Conservation (phyloP, 2,113 vertebrate species). For the Neolamprologus hecqui region DNA sequence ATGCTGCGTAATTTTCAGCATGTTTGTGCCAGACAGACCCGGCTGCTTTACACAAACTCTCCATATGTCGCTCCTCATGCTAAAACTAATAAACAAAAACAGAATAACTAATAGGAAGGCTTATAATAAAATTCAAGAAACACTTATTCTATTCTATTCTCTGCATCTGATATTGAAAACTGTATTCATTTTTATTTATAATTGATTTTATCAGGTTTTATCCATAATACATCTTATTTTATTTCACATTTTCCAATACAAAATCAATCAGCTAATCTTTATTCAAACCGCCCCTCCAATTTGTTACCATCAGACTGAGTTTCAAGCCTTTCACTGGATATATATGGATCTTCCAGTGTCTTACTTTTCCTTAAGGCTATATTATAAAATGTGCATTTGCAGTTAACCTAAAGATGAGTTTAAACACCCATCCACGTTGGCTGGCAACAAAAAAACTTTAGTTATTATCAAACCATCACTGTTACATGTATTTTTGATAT, state of each 20-base stretch:
- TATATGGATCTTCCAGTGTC: neutral
- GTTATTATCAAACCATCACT: neutral
- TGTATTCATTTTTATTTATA: neutral
- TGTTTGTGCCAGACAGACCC: neutral
- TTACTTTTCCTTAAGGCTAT: neutral
- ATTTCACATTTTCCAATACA: neutral
- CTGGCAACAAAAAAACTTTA: neutral
- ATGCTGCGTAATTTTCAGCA: constrained; percentile 27
- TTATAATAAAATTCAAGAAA: neutral
- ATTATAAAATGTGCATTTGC: neutral
- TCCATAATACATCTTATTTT: neutral
- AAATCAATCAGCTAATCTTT: neutral
- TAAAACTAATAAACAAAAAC: neutral
- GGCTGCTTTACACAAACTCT: neutral
- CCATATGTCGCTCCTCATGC: neutral
- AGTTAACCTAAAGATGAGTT: neutral
- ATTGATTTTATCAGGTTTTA: neutral
- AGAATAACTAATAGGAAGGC: neutral
- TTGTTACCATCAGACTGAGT: neutral
- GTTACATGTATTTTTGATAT: neutral
- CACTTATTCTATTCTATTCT: no score
- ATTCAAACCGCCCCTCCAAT: neutral
- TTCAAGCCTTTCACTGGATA: neutral
- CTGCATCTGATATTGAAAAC: neutral
- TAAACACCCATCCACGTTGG: neutral